These are phyloP conservation scores for sheep (Ovis aries) DNA, from an alignment of 2,113 vertebrate genomes.

Conservation along the genomic window ARS-UI_Ramb_v3.0 NC_056061.1:54612001-54612500, in stretches of 20 bases:
- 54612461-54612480: not conserved
- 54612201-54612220: constrained; percentile 68
- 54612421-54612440: not conserved
- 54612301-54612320: constrained; percentile 57
- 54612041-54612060: constrained; percentile 73
- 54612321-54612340: constrained; percentile 47
- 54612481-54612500: not conserved
- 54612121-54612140: constrained; percentile 73
- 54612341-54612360: not conserved
- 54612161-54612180: constrained; percentile 73
- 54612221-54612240: constrained; percentile 62
- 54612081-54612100: constrained; percentile 67
- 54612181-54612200: constrained; percentile 75
- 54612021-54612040: constrained; percentile 79
- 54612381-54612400: not conserved
- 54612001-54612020: constrained; percentile 80
- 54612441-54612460: not conserved
- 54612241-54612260: constrained; percentile 71
- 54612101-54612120: constrained; percentile 67
- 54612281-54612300: constrained; percentile 64
- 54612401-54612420: not conserved
- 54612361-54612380: not conserved
- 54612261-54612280: constrained; percentile 69
- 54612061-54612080: constrained; percentile 73
- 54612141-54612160: constrained; percentile 76